A percentile compares a stretch with the other conserved stretches of the same genome.
Conservation (phyloP, 2,113 vertebrate species). For the Xenopus borealis region DNA sequence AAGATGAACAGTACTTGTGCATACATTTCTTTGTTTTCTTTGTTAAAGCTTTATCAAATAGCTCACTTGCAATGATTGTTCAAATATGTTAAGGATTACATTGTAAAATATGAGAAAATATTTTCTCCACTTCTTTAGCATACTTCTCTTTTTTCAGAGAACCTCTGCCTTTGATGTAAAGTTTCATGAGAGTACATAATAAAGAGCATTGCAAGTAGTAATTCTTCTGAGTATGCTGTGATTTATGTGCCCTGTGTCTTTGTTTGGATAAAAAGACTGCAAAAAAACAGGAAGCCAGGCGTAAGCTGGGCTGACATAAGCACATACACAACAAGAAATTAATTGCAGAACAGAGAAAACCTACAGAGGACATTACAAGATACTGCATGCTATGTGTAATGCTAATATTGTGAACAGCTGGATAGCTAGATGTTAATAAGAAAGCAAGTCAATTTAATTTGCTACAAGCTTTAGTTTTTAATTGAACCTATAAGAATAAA, state of each 20-base stretch:
- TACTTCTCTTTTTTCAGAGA: too few species aligned
- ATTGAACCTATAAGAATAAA: constrained; percentile 52
- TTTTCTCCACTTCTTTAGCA: too few species aligned
- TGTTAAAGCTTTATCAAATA: too few species aligned
- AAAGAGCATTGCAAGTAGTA: too few species aligned
- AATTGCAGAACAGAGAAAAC: constrained; percentile 53
- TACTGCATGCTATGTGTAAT: constrained; percentile 47
- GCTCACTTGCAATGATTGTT: too few species aligned
- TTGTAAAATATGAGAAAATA: too few species aligned
- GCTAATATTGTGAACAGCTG: constrained; percentile 52
- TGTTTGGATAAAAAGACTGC: constrained; percentile 51
- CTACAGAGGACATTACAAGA: constrained; percentile 44
- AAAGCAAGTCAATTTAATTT: constrained; percentile 52
- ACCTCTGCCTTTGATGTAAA: too few species aligned
- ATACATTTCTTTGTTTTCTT: too few species aligned
- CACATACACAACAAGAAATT: constrained; percentile 44
- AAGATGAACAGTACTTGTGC: too few species aligned
- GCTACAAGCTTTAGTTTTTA: constrained; percentile 51
- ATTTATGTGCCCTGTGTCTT: constrained; percentile 48
- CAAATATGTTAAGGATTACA: too few species aligned
- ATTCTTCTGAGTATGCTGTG: constrained; percentile 27
- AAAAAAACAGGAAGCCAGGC: constrained; percentile 47
- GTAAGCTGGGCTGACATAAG: constrained; percentile 55
- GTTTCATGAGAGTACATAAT: too few species aligned
- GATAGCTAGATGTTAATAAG: constrained; percentile 51